Evolutionary conservation across 2,797 vertebrate genomes (phyloP).

Genomic region (Staurois parvus): DNA sequence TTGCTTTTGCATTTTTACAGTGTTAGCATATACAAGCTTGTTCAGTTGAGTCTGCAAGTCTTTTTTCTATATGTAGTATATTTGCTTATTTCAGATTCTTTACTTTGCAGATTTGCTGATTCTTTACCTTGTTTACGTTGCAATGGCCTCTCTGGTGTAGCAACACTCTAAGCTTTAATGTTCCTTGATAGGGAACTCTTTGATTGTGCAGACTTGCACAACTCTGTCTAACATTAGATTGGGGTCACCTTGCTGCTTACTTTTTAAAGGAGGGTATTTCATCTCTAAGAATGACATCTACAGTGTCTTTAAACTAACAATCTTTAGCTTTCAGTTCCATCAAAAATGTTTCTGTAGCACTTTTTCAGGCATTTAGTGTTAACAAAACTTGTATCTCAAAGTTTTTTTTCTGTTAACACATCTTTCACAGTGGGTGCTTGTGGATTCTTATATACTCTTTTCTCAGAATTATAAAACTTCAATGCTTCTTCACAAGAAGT

Average conservation of each 20-base stretch:
- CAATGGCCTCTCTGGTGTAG: background rate
- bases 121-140: background rate
- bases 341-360: background rate
- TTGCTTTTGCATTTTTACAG: background rate
- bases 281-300: background rate
- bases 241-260: too few species aligned
- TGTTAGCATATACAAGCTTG: background rate
- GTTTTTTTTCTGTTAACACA: background rate
- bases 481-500: background rate
- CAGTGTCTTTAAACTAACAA: too few species aligned
- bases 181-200: too few species aligned
- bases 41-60: too few species aligned
- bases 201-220: too few species aligned
- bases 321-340: background rate
- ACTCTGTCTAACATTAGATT: too few species aligned
- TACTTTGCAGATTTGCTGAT: background rate
- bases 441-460: too few species aligned
- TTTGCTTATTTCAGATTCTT: too few species aligned
- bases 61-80: background rate
- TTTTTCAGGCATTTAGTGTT: background rate
- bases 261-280: too few species aligned
- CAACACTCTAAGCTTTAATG: too few species aligned
- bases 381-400: background rate
- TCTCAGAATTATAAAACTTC: background rate
- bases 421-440: too few species aligned